Conservation (phyloP, 2,888 invertebrate species). For the Cantharis flavilabris region DNA sequence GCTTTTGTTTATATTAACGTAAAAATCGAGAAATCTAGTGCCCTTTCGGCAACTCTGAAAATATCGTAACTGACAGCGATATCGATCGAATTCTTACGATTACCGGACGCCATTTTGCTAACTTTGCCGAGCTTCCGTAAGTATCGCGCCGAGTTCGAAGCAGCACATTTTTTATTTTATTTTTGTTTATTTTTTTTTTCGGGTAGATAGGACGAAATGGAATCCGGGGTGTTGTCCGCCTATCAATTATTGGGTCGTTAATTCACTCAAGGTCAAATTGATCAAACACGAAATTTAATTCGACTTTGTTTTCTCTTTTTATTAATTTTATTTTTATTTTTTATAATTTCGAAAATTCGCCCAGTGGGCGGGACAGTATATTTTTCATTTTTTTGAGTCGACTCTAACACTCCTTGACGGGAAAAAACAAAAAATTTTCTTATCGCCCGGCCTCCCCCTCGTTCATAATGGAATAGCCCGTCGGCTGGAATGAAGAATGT, state of each 20-base stretch:
- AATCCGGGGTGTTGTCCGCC: background rate
- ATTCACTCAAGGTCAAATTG: background rate
- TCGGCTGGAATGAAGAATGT: background rate
- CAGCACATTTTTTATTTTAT: background rate
- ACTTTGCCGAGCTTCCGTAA: background rate
- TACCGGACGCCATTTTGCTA: background rate
- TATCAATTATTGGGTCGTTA: background rate
- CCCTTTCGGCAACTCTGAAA: background rate
- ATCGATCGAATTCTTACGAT: background rate
- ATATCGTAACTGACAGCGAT: background rate
- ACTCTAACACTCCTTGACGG: background rate
- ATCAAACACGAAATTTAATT: background rate
- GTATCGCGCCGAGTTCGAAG: background rate
- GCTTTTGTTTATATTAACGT: background rate
- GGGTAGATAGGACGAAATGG: background rate
- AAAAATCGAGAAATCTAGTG: background rate
- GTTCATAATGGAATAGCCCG: background rate
- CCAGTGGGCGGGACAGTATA: too few relatives aligned
- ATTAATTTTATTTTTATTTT: background rate
- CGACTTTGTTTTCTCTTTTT: background rate
- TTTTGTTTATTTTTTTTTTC: background rate
- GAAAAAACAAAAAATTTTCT: background rate
- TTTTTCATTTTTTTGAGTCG: background rate
- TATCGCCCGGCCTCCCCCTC: background rate
- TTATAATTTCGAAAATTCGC: too few relatives aligned